Evolutionary conservation across 2,888 invertebrate genomes (phyloP).

Genomic region (Rhabditoides inermis): DNA sequence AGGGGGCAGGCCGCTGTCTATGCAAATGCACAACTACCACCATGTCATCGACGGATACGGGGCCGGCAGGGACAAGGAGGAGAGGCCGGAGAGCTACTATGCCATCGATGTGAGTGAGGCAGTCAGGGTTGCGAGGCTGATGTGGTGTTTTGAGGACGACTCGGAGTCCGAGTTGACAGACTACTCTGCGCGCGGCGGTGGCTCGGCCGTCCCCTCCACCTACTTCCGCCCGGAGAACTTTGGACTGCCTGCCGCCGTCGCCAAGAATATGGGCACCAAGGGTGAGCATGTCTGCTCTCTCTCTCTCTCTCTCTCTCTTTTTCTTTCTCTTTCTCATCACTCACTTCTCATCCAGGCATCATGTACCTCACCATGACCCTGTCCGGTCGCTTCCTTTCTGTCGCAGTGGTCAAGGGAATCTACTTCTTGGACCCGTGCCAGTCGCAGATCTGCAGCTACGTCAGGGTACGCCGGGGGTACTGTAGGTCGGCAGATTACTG

Average conservation of each 20-base stretch:
- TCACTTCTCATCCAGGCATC: conserved; percentile 19
- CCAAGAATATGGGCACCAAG: conserved; percentile 16
- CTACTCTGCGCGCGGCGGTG: background rate
- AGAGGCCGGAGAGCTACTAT: background rate
- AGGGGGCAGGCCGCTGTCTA: no score
- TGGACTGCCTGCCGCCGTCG: conserved; percentile 17
- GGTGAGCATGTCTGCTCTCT: conserved; percentile 4
- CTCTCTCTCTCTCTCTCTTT: background rate
- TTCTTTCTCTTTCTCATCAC: background rate
- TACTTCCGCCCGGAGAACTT: conserved; percentile 20
- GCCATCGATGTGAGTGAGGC: no score
- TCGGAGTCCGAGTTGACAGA: conserved; percentile 1
- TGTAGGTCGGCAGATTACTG: no score
- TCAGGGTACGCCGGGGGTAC: conserved; percentile 10
- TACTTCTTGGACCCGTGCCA: conserved; percentile 22
- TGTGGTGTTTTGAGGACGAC: no score
- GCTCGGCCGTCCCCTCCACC: conserved; percentile 3
- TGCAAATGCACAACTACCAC: no score
- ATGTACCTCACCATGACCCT: conserved; percentile 26
- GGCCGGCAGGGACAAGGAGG: background rate
- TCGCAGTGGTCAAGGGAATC: conserved; percentile 20
- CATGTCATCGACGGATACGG: no score
- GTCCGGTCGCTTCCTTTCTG: conserved; percentile 18
- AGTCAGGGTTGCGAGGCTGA: no score
- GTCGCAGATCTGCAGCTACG: conserved; percentile 13